Base-by-base conservation (phyloP, 2,888 invertebrate genomes). In the Ochropleura plecta region DNA sequence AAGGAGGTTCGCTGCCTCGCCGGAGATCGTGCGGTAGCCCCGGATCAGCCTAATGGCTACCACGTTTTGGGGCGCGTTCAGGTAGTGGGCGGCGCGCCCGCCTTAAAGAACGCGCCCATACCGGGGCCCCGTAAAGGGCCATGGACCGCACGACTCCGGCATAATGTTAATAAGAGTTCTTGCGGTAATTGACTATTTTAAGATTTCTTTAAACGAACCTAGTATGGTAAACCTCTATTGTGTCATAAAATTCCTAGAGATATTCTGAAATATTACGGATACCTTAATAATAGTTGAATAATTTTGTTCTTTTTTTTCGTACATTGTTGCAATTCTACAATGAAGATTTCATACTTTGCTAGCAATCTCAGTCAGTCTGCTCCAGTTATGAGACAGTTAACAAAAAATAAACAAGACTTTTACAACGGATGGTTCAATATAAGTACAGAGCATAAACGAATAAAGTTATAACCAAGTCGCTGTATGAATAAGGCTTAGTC, bases 381-480 rank as follows among this genome's bases (percentile, higher is more conserved):
- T 3, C 30, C 30, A 55, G 20, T 40, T 2, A 48, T 4, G 7
- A 14, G 14, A 4, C 16, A 5, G 3, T 14, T 53, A 20, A n/a
- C 0, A 16, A 20, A 53, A 48, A 40, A 59, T n/a, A 20, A 0
- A 5, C 0, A 40, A 67, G 42, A 12, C 3, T 6, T 10, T n/a
- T 48, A 30, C 12, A 64, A 53, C 14, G 48, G 4, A 14, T 48
- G 12, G n/a, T 67, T 77, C 42, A 51, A 63, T 14, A 57, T 40
- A 76, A 5, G 14, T 42, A 48, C 57, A 2, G 1, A 51, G 60
- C 9, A 9, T 70, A 75, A 83, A 67, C 68, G 62, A 87, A 86
- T 79, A 69, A 70, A 81, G 55, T 81, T 67, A 75, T 73, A 83
- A 79, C 49, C 53, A 30, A 68, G 78, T 87, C 76, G 42, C 44